Evolutionary conservation across 1,140 invertebrate genomes (phyloP).

Genomic region (Palaemon carinicauda): DNA sequence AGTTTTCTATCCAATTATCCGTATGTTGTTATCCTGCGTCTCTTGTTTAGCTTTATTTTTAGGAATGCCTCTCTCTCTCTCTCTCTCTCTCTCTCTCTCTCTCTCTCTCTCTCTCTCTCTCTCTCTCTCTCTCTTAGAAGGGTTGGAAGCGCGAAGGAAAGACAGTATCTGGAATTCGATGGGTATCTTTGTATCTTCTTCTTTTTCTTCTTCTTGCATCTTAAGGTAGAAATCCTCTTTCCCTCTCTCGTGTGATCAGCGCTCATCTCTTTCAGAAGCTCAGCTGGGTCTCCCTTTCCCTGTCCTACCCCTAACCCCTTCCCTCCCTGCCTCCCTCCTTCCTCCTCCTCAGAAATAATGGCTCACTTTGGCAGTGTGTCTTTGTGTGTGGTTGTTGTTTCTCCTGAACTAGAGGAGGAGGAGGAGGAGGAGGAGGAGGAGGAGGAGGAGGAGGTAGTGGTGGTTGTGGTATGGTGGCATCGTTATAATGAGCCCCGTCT

Average conservation of each 20-base stretch:
- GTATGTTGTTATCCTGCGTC: background rate
- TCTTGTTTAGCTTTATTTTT: background rate
- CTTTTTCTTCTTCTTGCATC: background rate
- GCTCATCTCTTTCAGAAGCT: slow-evolving; percentile 49
- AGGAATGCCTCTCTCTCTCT: background rate
- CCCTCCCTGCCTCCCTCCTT: background rate
- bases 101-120: background rate
- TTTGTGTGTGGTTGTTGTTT: slow-evolving; percentile 34
- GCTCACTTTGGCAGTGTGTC: slow-evolving; percentile 51
- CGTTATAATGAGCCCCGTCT: slow-evolving; percentile 51
- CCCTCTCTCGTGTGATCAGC: slow-evolving; percentile 34
- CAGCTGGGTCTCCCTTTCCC: slow-evolving; percentile 12
- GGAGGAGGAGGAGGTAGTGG: too few species aligned
- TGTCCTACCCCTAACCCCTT: too few species aligned
- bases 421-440: too few species aligned
- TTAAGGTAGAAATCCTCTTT: slow-evolving; percentile 32
- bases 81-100: background rate
- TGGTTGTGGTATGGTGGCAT: too few species aligned
- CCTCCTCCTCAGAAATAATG: slow-evolving; percentile 50
- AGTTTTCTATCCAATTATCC: background rate
- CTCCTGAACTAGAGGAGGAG: background rate
- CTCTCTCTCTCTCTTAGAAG: background rate
- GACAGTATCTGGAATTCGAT: too few species aligned
- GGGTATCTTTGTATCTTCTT: background rate
- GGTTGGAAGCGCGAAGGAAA: too few species aligned